Percentiles rank a stretch among this genome's conserved stretches.
These are phyloP conservation scores for Anticlea derivata DNA, from an alignment of 2,888 invertebrate genomes.

Conservation along the genomic window DNA sequence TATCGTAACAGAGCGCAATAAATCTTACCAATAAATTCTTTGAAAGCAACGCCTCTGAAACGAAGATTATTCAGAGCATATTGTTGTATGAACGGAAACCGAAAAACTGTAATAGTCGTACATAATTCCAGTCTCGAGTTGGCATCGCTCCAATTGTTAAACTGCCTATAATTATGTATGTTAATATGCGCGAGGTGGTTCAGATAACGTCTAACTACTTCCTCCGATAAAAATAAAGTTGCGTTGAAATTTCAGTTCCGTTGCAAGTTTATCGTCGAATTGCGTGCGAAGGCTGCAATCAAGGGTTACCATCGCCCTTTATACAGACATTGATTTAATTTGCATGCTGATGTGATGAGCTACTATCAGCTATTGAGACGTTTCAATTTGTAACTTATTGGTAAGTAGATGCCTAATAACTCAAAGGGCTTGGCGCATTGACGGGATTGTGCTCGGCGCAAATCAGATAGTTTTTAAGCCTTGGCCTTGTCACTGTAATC, in stretches of 20 bases:
- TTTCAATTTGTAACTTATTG: slow-evolving; percentile 43
- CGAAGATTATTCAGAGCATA: slow-evolving; percentile 59
- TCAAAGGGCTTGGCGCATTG: slow-evolving; percentile 27
- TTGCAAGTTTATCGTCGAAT: slow-evolving; percentile 79
- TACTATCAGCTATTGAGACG: slow-evolving; percentile 54
- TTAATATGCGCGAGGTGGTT: slow-evolving; percentile 79
- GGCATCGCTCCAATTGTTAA: slow-evolving; percentile 76
- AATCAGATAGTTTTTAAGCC: no score
- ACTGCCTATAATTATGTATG: slow-evolving; percentile 82
- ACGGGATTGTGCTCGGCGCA: slow-evolving; percentile 2
- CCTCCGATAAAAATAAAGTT: slow-evolving; percentile 82
- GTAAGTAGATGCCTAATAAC: slow-evolving; percentile 24
- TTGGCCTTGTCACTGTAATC: no score
- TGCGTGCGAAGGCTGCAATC: slow-evolving; percentile 75
- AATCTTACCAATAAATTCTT: slow-evolving; percentile 52
- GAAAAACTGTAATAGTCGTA: slow-evolving; percentile 69
- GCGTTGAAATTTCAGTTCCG: slow-evolving; percentile 83
- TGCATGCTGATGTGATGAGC: slow-evolving; percentile 64
- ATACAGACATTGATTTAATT: slow-evolving; percentile 82
- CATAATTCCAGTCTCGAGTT: slow-evolving; percentile 70
- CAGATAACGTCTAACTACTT: slow-evolving; percentile 82
- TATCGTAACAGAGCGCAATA: slow-evolving; percentile 45
- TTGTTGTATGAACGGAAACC: slow-evolving; percentile 67
- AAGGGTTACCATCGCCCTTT: slow-evolving; percentile 71
- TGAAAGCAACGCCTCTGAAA: slow-evolving; percentile 50